Evolutionary conservation across 37 sponge, comb jelly and placozoan genomes (phyloP).

Genomic region (Ianthella basta): DNA sequence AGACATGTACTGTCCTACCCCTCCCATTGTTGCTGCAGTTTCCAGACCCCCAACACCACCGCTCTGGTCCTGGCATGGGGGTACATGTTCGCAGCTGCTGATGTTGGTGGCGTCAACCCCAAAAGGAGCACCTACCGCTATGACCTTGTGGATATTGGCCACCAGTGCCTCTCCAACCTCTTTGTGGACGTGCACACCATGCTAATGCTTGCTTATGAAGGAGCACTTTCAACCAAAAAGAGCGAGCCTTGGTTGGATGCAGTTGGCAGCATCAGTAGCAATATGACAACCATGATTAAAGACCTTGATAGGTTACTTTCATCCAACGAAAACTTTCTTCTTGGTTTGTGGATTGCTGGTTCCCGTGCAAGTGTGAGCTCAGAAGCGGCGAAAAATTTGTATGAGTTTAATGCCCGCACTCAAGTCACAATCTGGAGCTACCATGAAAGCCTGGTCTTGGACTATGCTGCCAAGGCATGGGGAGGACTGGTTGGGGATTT

Average conservation of each 20-base stretch:
- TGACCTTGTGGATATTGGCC: slow-evolving; percentile 52
- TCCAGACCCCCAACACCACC: slow-evolving; percentile 7
- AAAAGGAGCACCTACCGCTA: slow-evolving; percentile 23
- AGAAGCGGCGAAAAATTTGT: background rate
- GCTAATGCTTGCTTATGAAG: slow-evolving; percentile 29
- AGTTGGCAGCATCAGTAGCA: background rate
- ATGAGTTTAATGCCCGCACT: slow-evolving; percentile 31
- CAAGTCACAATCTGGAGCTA: slow-evolving; percentile 39
- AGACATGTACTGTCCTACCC: background rate
- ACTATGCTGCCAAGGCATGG: slow-evolving; percentile 39
- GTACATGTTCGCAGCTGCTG: background rate
- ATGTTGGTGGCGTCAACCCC: background rate
- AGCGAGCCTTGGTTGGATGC: background rate
- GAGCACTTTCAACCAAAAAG: background rate
- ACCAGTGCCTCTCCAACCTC: slow-evolving; percentile 46
- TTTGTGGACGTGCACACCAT: slow-evolving; percentile 47
- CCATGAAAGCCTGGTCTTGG: background rate
- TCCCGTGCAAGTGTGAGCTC: slow-evolving; percentile 9
- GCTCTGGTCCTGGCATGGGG: background rate
- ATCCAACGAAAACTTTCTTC: slow-evolving; percentile 41
- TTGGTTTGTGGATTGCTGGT: slow-evolving; percentile 43
- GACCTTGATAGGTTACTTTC: slow-evolving; percentile 43
- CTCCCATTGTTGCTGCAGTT: background rate
- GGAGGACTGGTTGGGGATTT: slow-evolving; percentile 41
- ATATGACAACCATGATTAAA: slow-evolving; percentile 31